These are phyloP conservation scores for Neosilurus hyrtlii DNA, from an alignment of 2,797 vertebrate genomes.

Conservation along the genomic window DNA sequence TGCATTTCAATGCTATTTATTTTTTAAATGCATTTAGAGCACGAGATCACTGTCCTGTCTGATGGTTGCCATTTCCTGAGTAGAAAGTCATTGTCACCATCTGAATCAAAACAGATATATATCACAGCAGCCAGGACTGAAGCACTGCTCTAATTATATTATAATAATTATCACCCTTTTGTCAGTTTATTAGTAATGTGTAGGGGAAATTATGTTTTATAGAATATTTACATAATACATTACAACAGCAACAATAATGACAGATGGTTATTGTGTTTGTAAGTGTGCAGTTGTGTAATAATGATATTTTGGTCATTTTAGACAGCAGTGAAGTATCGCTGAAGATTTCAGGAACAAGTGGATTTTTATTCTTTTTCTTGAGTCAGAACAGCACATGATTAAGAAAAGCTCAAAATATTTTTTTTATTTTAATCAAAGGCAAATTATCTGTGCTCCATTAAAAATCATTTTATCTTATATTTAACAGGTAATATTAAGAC, in stretches of 20 bases:
- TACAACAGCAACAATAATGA: conserved; percentile 29
- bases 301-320: not conserved
- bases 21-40: conserved; percentile 45
- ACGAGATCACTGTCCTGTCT: conserved; percentile 33
- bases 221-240: conserved; percentile 26
- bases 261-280: conserved; percentile 12
- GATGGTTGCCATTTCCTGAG: conserved; percentile 20
- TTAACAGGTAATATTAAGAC: not conserved
- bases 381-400: not conserved
- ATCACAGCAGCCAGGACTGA: conserved; percentile 21
- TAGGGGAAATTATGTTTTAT: conserved; percentile 9
- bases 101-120: conserved; percentile 20
- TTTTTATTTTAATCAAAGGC: not conserved
- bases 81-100: conserved; percentile 33
- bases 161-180: conserved; percentile 22
- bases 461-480: not conserved
- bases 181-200: conserved; percentile 9
- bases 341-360: not conserved
- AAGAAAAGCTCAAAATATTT: not conserved
- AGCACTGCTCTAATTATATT: conserved; percentile 13
- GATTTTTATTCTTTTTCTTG: not conserved
- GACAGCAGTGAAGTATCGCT: not conserved
- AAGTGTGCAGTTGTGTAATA: not conserved
- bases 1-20: conserved; percentile 52
- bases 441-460: not conserved